phyloP scores from a whole-genome alignment of 92 coral and sea anemone genomes.

The Bergia puertoricense region DNA sequence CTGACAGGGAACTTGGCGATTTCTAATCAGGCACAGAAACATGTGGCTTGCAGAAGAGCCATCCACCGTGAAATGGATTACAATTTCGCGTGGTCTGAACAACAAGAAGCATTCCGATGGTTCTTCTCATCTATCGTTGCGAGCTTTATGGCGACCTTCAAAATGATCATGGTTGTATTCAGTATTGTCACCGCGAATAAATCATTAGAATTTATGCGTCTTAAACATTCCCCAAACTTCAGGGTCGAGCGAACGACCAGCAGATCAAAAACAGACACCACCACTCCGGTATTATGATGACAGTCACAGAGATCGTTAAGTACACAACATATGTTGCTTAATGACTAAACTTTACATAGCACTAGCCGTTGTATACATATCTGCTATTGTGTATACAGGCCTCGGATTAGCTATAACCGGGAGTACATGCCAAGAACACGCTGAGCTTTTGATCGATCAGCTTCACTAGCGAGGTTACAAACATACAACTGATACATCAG shows the following conservation, averaged over 20 bases:
- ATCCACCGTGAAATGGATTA: slow-evolving; percentile 17
- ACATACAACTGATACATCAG: neutral
- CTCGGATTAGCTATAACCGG: slow-evolving; percentile 8
- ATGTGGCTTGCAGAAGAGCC: neutral
- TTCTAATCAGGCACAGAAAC: neutral
- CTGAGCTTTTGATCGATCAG: slow-evolving; percentile 23
- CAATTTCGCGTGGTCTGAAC: slow-evolving; percentile 8
- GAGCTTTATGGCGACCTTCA: neutral
- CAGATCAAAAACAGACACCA: slow-evolving; percentile 1
- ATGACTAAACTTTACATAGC: neutral
- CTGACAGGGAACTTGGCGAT: slow-evolving; percentile 2
- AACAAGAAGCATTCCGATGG: slow-evolving; percentile 36
- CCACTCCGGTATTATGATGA: neutral
- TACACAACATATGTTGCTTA: neutral
- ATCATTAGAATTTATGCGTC: neutral
- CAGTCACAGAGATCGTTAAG: slow-evolving; percentile 15
- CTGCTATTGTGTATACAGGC: slow-evolving; percentile 25
- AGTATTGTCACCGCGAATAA: neutral
- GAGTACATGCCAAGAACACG: slow-evolving; percentile 27
- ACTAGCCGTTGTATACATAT: slow-evolving; percentile 18
- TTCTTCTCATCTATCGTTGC: neutral
- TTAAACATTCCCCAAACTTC: neutral
- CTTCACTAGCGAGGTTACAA: neutral
- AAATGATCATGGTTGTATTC: neutral
- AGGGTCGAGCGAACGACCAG: neutral